Base-by-base conservation (phyloP, 2,113 vertebrate genomes). In the Macrotus californicus region DNA sequence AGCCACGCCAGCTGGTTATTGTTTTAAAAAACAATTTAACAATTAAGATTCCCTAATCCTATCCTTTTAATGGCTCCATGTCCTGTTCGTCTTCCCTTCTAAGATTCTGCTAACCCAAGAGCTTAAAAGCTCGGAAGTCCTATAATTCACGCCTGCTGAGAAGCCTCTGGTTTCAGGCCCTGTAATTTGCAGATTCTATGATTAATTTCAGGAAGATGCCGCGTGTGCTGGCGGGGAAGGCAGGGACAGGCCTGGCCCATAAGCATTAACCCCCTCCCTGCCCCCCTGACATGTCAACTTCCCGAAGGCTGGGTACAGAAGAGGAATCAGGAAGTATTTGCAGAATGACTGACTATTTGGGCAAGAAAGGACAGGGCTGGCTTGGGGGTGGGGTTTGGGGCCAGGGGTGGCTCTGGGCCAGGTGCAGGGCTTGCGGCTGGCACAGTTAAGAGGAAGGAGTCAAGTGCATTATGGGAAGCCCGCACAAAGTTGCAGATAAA, bases 291-390 rank as follows among this genome's bases (percentile, higher is more conserved):
- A 46, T 64, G 75, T 76, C 77, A 31, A 19, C 82, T 88, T 77
- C 76, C 80, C 21, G 2, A 66, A 52, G 89, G 90, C 67, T 86
- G 93, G 87, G 83, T 41, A 3, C 82, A 24, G 52, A 64, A 24
- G 72, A 93, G 73, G 85, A 64, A 94, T 61, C 77, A 94, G 96
- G 96, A 94, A 91, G 67, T 83, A 64, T 46, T 87, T 94, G 18
- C 31, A 31, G 70, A 83, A 26, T 69, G 92, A 87, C 34, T 21
- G 89, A 39, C 24, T 39, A 12, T 82, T 41, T 16, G 43, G 72
- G 29, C 29, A 22, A 80, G 83, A 89, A 80, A 72, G 93, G 64
- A 73, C 61, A 64, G 48, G 73, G n/a, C 36, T 41, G 72, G 50
- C 16, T 26, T 26, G 64, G 46, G 69, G 11, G 19, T 11, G 29